Base-by-base conservation (phyloP, 2,113 vertebrate species). In the Porphyrio hochstetteri region DNA sequence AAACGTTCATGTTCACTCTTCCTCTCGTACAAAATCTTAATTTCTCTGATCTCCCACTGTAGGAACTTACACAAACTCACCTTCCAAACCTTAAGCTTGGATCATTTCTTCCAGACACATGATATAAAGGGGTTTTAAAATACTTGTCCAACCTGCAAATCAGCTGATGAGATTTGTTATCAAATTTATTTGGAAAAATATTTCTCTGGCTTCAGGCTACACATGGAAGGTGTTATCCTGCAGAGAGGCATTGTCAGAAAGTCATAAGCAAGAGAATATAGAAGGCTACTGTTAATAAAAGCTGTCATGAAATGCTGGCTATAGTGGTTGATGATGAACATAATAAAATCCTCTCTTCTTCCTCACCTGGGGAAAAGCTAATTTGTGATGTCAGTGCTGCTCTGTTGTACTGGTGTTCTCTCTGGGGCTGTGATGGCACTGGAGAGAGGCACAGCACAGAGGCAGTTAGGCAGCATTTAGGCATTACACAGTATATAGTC, bases 231-330 rank as follows among this genome's bases (percentile, higher is more conserved):
- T 90, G 68, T 86, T 89, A 50, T 40, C n/a, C n/a, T 63, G 70
- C 70, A 70, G 61, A 85, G 46, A 86, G 40, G 33, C 25, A 46
- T 42, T 75, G 82, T 63, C 61, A 88, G 79, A 86, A 86, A 96
- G 65, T 55, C 82, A 76, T 13, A 75, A 92, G 65, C 28, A 88
- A 55, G 72, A 76, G 91, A 92, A 42, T 85, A 52, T 38, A 80
- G 82, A 80, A 68, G 23, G 75, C 61, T 92, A 46, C 71, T 90
- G 70, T 76, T 90, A 82, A 90, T 76, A 93, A 93, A 96, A 88
- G 5, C 82, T 94, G 91, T 71, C 67, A n/a, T 40, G 57, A 71
- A 85, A 17, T 25, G n/a, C 57, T 72, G 84, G 53, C 56, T 67
- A 0, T 16, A 11, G 77, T 40, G 31, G 65, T 63, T 88, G 88